These are phyloP conservation scores for Liopterus haemorrhoidalis DNA, from an alignment of 2,888 invertebrate genomes.

Conservation along the genomic window DNA sequence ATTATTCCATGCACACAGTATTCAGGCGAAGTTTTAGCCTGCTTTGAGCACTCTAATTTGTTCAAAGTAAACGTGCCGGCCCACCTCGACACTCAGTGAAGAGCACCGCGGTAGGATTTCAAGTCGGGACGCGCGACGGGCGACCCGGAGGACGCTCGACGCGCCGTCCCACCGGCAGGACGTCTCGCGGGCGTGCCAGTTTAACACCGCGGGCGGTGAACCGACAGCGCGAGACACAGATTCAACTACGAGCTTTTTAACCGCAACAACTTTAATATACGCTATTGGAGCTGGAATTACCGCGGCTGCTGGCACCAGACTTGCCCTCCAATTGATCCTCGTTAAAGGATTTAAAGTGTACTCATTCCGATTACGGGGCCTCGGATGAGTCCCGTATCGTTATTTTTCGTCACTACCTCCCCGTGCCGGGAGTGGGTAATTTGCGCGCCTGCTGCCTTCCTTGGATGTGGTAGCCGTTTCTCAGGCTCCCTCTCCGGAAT, in stretches of 20 bases:
- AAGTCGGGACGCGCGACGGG: slow-evolving; percentile 35
- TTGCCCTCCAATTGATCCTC: slow-evolving; percentile 14
- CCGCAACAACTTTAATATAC: slow-evolving; percentile 33
- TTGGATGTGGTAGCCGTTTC: slow-evolving; percentile 21
- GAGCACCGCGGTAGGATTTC: slow-evolving; percentile 42
- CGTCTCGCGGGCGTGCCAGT: slow-evolving; percentile 34
- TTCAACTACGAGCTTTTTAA: slow-evolving; percentile 60
- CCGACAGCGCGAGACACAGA: slow-evolving; percentile 36
- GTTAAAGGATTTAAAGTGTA: slow-evolving; percentile 18
- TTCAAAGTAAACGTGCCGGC: slow-evolving; percentile 58
- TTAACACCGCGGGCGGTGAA: slow-evolving; percentile 35
- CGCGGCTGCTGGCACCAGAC: slow-evolving; percentile 8
- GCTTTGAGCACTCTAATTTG: slow-evolving; percentile 63
- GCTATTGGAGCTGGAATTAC: too few relatives aligned
- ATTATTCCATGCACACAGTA: slow-evolving; percentile 56
- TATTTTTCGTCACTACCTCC: slow-evolving; percentile 61
- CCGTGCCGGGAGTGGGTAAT: slow-evolving; percentile 44
- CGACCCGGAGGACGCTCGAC: slow-evolving; percentile 40
- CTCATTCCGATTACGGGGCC: slow-evolving; percentile 29
- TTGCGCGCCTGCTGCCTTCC: slow-evolving; percentile 19
- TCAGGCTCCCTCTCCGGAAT: slow-evolving; percentile 30
- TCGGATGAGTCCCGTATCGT: slow-evolving; percentile 35
- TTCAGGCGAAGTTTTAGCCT: slow-evolving; percentile 49
- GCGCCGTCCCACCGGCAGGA: slow-evolving; percentile 38
- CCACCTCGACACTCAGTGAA: slow-evolving; percentile 47